phyloP scores from a whole-genome alignment of 2,797 vertebrate genomes.

The Argya squamiceps region DNA sequence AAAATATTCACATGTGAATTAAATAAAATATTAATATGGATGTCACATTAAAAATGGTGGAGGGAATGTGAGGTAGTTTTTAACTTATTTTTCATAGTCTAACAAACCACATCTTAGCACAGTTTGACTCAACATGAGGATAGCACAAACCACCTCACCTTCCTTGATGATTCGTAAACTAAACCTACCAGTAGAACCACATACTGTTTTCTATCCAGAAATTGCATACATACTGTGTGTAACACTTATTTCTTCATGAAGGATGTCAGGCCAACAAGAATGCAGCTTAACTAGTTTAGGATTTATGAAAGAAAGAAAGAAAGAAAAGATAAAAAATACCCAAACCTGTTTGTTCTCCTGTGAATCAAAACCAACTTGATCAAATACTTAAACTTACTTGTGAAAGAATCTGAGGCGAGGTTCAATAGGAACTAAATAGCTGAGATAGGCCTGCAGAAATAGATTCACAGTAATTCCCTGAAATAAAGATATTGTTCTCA shows the following conservation, averaged over 20 bases:
- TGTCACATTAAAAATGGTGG: not conserved
- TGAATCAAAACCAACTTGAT: constrained; percentile 8
- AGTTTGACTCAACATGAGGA: not conserved
- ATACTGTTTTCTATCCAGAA: not conserved
- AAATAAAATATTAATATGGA: not conserved
- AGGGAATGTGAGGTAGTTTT: not conserved
- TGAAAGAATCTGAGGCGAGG: not conserved
- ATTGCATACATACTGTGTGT: not conserved
- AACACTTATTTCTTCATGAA: constrained; percentile 27
- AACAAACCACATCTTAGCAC: not conserved
- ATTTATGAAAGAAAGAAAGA: constrained; percentile 20
- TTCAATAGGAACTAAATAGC: not conserved
- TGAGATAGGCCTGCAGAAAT: not conserved
- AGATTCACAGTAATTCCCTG: not conserved
- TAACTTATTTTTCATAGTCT: constrained; percentile 3
- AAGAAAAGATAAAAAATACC: not conserved
- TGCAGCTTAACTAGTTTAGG: constrained; percentile 61
- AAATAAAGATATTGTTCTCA: not conserved
- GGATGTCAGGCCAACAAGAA: constrained; percentile 6
- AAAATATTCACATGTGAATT: not conserved
- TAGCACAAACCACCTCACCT: not conserved
- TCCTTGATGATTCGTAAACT: not conserved
- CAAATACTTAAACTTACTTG: constrained; percentile 1
- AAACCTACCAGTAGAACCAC: not conserved
- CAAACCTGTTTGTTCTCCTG: constrained; percentile 22